Evolutionary conservation across 2,113 vertebrate species (phyloP).

Genomic region (Ornithorhynchus anatinus): DNA sequence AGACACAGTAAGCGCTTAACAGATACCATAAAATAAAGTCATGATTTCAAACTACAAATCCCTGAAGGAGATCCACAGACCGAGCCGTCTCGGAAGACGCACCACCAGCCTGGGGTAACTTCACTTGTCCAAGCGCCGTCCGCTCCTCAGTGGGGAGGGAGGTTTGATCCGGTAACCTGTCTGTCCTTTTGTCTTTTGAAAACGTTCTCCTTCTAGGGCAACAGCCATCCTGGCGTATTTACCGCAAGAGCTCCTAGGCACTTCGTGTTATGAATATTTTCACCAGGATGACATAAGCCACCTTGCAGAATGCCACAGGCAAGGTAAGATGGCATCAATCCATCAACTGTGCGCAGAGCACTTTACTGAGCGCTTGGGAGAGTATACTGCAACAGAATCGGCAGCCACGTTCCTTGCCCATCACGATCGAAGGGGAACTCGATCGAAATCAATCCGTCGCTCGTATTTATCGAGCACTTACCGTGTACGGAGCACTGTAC

Average conservation of each 20-base stretch:
- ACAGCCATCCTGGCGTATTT: constrained; percentile 96
- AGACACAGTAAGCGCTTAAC: no score
- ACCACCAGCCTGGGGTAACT: no score
- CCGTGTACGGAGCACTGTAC: no score
- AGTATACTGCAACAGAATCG: no score
- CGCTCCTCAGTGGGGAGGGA: not conserved
- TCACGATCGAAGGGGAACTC: no score
- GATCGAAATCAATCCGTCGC: no score
- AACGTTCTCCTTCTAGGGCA: constrained; percentile 74
- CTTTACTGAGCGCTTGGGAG: no score
- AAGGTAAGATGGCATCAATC: constrained; percentile 86
- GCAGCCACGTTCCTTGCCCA: no score
- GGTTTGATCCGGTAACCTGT: not conserved
- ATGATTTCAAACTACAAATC: no score
- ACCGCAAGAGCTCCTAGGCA: constrained; percentile 97
- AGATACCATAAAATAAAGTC: no score
- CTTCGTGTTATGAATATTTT: constrained; percentile 98
- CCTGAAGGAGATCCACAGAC: not conserved
- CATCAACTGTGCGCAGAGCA: no score
- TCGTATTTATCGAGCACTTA: no score
- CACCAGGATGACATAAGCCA: constrained; percentile 97
- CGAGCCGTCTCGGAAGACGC: not conserved
- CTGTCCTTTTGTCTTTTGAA: not conserved
- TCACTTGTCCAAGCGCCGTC: not conserved
- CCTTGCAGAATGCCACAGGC: constrained; percentile 94